Evolutionary conservation across 2,113 vertebrate species (phyloP).

Genomic region (Merops nubicus): DNA sequence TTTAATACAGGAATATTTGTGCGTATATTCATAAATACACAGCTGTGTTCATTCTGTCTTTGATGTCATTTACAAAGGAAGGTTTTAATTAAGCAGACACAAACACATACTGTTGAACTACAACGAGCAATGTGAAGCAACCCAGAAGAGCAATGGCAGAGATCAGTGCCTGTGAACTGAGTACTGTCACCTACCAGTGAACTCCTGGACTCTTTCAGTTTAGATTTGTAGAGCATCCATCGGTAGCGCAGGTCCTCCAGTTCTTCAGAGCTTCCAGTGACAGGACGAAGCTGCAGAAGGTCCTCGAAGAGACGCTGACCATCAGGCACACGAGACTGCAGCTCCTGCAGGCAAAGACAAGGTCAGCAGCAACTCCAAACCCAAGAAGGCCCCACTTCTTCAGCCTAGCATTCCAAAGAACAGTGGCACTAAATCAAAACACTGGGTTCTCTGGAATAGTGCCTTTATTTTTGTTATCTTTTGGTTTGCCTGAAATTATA

Average conservation of each 20-base stretch:
- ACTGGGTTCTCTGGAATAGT: background rate
- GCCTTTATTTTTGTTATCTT: background rate
- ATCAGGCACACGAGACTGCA: conserved; percentile 74
- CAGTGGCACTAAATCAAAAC: background rate
- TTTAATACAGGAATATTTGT: background rate
- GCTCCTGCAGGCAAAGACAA: conserved; percentile 72
- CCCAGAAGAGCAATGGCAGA: background rate
- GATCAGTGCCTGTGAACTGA: background rate
- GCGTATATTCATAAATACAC: background rate
- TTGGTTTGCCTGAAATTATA: background rate
- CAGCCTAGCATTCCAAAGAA: background rate
- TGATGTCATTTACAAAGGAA: background rate
- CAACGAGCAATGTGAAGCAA: background rate
- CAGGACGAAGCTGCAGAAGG: conserved; percentile 66
- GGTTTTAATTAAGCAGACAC: background rate
- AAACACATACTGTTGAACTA: background rate
- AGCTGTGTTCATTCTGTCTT: background rate
- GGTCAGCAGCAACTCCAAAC: background rate
- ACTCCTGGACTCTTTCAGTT: conserved; percentile 78
- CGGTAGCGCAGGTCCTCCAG: conserved; percentile 87
- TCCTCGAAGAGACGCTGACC: conserved; percentile 82
- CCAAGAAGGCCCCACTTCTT: background rate
- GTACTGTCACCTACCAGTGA: conserved; percentile 51
- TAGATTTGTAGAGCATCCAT: conserved; percentile 95
- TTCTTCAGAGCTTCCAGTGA: conserved; percentile 50